Conservation (phyloP, 2,797 vertebrate species). For the Pagetopsis macropterus region DNA sequence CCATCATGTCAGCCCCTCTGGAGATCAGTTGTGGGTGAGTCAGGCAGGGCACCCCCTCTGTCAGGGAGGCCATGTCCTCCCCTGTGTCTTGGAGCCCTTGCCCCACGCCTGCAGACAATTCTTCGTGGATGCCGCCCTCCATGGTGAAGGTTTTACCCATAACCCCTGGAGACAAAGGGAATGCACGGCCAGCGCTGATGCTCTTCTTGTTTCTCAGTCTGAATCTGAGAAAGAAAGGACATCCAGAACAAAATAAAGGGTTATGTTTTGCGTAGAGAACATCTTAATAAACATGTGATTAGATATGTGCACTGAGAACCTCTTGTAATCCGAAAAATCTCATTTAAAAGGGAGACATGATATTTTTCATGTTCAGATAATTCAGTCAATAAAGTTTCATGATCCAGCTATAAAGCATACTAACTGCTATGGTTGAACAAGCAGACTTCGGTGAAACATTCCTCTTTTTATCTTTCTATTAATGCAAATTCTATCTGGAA, state of each 20-base stretch:
- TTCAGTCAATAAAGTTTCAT: background rate
- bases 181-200: slow-evolving; percentile 85
- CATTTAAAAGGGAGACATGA: background rate
- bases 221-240: slow-evolving; percentile 79
- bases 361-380: background rate
- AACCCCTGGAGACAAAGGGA: slow-evolving; percentile 80
- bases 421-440: background rate
- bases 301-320: background rate
- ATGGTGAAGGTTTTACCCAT: slow-evolving; percentile 87
- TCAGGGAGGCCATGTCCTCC: slow-evolving; percentile 70
- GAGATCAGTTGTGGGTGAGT: slow-evolving; percentile 88
- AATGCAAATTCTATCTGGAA: slow-evolving; percentile 6
- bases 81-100: slow-evolving; percentile 82
- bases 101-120: slow-evolving; percentile 69
- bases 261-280: background rate
- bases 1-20: slow-evolving; percentile 87
- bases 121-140: slow-evolving; percentile 76
- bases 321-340: slow-evolving; percentile 1
- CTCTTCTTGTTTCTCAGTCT: slow-evolving; percentile 97
- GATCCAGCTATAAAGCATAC: background rate
- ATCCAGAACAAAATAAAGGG: background rate
- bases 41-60: slow-evolving; percentile 78
- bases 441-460: background rate
- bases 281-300: slow-evolving; percentile 1
- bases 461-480: background rate